Evolutionary conservation across 2,888 invertebrate genomes (phyloP), one percentile per base, ranked within the genome.

Genomic region (Dexiosoma caninum): DNA sequence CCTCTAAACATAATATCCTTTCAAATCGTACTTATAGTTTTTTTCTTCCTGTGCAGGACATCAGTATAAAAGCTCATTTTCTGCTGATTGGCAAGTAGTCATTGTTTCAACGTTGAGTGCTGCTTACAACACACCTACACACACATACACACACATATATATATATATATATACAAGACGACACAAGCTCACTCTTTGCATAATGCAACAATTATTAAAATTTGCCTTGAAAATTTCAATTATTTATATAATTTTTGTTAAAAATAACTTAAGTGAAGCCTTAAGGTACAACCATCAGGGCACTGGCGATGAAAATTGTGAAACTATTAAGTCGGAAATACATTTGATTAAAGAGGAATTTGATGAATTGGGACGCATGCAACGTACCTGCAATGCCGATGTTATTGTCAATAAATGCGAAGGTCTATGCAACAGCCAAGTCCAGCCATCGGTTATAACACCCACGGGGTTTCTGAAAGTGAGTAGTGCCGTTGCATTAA

Each of bases 391-490:
- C 88, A 96, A 95, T 87, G 97, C 96, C 0, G 97, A 96, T 90
- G 93, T 98, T 49, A 94, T 93, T 12, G 96, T 98, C 0, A 97
- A 96, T 87, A 98, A 97, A 91, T 98, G 98, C 87, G 98, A 98
- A 90, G 98, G 98, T 23, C 94, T 95, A 83, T 98, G 98, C 88
- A 95, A 93, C 84, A 98, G 97, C 83, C 96, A 96, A 91, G 96
- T 97, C 57, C 96, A 97, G 86, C 97, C 97, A 1, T 97, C 96
- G 60, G 96, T 97, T 37, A 94, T 95, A 76, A 95, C 96, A 14
- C 93, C 95, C 4, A 96, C 96, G 46, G 97, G 97, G 85, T 97
- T 97, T 91, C 91, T 95, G 82, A 97, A 97, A 86, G 90, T 90
- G 64, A 84, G 84, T 83, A 30, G 4, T 23, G 9, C n/a, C 12